Evolutionary conservation across 2,888 invertebrate species (phyloP), one percentile per base, ranked within the genome.

Genomic region (Pseudococcus viburni): DNA sequence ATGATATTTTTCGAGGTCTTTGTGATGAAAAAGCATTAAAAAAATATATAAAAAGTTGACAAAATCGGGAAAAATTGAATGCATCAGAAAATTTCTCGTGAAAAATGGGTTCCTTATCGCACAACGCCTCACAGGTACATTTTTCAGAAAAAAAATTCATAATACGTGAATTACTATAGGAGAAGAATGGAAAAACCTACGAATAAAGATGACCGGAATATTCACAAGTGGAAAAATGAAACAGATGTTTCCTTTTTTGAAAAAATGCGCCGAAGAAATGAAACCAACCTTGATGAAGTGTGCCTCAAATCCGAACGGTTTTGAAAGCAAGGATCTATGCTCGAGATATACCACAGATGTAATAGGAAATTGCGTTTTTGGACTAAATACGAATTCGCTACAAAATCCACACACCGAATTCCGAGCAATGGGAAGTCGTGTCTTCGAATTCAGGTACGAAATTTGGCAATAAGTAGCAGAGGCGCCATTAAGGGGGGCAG

Each of bases 191-290:
- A 92, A 92, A 84, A 90, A 91, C n/a, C 90, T 93, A 77, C 91
- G 93, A 15, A 90, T 91, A 0, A 92, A 92, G 85, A 89, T 93
- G 42, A 92, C 92, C 0, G 92, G 93, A 0, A 92, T 92, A 0
- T 93, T 93, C 88, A 92, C 92, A 0, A 91, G 93, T 0, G 93
- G 92, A 8, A 93, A 92, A 90, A 92, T 93, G 91, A 93, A 92
- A 89, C 91, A 90, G 39, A 93, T 93, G 93, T 92, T 92, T 84
- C 90, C 90, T 11, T 91, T 91, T 11, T 11, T 51, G 12, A 51
- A 51, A 5, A 51, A 51, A 51, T 51, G 51, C 17, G 51, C 51
- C 51, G 0, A 90, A 33, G 89, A 90, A 51, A 90, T 91, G 89
- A 89, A 89, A 83, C 8, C 84, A 39, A 19, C 46, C 4, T 77